A percentile compares a stretch with the other conserved stretches of the same genome.
Evolutionary conservation across 2,888 invertebrate species (phyloP).

Genomic region (Mimumesa dahlbomi): DNA sequence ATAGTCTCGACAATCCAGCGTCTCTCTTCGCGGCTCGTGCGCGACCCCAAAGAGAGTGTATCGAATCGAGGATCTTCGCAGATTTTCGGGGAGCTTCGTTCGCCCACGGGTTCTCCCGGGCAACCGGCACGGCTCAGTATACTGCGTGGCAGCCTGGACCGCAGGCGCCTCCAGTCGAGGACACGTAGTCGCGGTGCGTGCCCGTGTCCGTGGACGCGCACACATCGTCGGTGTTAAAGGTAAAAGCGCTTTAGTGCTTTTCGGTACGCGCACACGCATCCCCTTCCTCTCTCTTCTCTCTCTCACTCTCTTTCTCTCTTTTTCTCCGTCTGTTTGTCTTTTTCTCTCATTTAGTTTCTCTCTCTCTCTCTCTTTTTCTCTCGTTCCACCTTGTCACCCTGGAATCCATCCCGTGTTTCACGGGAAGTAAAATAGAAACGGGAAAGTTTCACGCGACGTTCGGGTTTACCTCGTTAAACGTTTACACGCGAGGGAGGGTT

Average conservation of each 20-base stretch:
- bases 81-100: slow-evolving; percentile 75
- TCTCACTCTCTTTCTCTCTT: slow-evolving; percentile 11
- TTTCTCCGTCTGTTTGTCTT: no score
- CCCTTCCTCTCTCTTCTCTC: not conserved
- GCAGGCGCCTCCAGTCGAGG: slow-evolving; percentile 69
- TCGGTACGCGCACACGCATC: not conserved
- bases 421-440: no score
- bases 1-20: slow-evolving; percentile 54
- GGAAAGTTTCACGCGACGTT: no score
- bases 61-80: slow-evolving; percentile 77
- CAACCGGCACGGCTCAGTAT: slow-evolving; percentile 71
- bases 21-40: slow-evolving; percentile 61
- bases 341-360: no score
- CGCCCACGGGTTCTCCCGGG: slow-evolving; percentile 68
- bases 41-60: slow-evolving; percentile 70
- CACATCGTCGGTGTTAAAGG: slow-evolving; percentile 1
- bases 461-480: no score
- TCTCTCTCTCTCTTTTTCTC: no score
- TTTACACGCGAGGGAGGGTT: no score
- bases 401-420: no score
- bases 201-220: slow-evolving; percentile 26
- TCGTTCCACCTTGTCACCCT: no score
- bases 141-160: slow-evolving; percentile 76
- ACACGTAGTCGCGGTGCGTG: slow-evolving; percentile 49
- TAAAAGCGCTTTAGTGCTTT: not conserved